Base-by-base conservation (phyloP, 2,888 invertebrate genomes). In the Melinaea menophilus region DNA sequence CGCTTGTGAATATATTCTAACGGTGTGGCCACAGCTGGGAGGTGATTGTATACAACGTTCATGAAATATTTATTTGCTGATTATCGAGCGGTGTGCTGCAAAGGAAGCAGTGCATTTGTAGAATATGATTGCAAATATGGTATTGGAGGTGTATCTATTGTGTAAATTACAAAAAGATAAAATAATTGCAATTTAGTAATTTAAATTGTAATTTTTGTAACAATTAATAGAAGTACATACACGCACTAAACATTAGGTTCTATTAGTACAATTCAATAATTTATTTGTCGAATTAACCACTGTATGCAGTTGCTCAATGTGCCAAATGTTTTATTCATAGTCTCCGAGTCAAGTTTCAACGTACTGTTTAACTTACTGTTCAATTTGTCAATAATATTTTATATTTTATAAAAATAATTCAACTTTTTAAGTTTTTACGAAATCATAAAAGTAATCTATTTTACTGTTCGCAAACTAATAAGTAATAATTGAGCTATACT, bases 41-140 rank as follows among this genome's bases (percentile, higher is more conserved):
- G 65, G 63, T 64, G 59, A 67, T 69, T 66, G 63, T 66, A 64
- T 64, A 69, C 65, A 51, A 62, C 61, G 62, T 77, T 79, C 79
- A 84, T 84, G 79, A 65, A 78, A 81, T 82, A 84, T 84, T 80
- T 82, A 82, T 83, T 76, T 63, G 57, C 62, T 66, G 75, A 79
- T 78, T 75, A 78, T 77, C 77, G 63, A 70, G 72, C 65, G 62
- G 66, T 71, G 71, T 46, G 59, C 73, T 63, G 67, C 64, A 66
- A 73, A 69, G 74, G 73, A 78, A 78, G 74, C 80, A 75, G 79
- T 82, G 80, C 77, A 78, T 79, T 80, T 76, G 73, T 74, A 74
- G 66, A 66, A 70, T 66, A 65, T 56, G 41, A 9, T 41, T 41
- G 3, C 41, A 41, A 41, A 41, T 41, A 9, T 41, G 41, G 41